phyloP scores from a whole-genome alignment of 2,113 vertebrate species.

The Ancistrus triradiatus region DNA sequence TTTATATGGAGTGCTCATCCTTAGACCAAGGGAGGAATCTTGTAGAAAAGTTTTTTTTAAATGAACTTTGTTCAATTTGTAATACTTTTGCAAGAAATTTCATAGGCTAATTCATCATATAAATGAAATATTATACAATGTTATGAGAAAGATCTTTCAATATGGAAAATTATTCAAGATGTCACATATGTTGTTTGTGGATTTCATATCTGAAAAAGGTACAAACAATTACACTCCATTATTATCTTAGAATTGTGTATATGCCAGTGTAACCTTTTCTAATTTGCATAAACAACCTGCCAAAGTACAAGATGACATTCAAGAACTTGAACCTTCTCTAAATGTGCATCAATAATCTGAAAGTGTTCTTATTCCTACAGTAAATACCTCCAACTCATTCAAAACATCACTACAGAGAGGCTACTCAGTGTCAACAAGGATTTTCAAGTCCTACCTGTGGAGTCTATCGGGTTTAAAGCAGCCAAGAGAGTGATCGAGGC shows the following conservation, averaged over 20 bases:
- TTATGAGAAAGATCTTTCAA: constrained; percentile 8
- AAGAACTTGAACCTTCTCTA: too few species aligned
- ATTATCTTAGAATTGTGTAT: not conserved
- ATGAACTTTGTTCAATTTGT: too few species aligned
- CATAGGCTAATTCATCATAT: constrained; percentile 2
- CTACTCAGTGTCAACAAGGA: constrained; percentile 3
- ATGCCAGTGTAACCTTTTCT: not conserved
- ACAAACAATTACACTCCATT: not conserved
- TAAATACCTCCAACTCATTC: not conserved
- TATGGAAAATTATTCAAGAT: not conserved
- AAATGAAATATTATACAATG: not conserved
- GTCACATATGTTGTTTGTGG: too few species aligned
- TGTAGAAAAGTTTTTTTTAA: not conserved
- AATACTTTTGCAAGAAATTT: too few species aligned
- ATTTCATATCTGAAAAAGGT: too few species aligned
- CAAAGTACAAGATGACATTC: not conserved
- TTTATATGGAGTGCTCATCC: constrained; percentile 1
- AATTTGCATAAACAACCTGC: not conserved
- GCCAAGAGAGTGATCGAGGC: constrained; percentile 42
- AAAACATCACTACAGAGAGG: not conserved
- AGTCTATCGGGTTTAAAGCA: constrained; percentile 36
- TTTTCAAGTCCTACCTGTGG: constrained; percentile 35
- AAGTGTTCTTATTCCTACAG: not conserved
- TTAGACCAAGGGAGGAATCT: not conserved
- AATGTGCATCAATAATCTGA: too few species aligned